Evolutionary conservation across 2,797 vertebrate species (phyloP).

Genomic region (Enteromius afrohamiltoni): DNA sequence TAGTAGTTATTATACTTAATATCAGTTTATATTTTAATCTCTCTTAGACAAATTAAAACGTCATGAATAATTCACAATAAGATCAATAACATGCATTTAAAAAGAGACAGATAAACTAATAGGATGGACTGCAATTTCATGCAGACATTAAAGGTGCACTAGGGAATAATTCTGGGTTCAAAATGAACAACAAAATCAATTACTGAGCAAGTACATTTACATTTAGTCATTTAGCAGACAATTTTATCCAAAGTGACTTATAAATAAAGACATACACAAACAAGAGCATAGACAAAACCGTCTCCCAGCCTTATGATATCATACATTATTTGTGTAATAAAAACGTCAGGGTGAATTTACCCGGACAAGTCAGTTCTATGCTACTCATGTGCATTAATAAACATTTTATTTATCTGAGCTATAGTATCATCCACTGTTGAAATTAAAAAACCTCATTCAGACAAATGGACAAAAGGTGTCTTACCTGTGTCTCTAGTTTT

Average conservation of each 20-base stretch:
- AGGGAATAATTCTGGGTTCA: neutral
- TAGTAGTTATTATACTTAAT: slow-evolving; percentile 1
- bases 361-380: neutral
- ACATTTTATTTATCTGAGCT: neutral
- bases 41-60: neutral
- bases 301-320: neutral
- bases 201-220: neutral
- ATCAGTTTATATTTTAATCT: neutral
- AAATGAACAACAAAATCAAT: slow-evolving; percentile 6
- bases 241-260: too few species aligned
- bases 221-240: too few species aligned
- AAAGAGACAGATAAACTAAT: neutral
- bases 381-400: neutral
- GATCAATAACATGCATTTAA: neutral
- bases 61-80: neutral
- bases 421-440: neutral
- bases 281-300: neutral
- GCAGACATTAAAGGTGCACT: neutral
- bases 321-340: neutral
- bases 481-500: slow-evolving; percentile 63
- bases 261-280: neutral
- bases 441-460: neutral
- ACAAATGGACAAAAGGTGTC: neutral
- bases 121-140: neutral
- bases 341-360: neutral